Percentiles rank a stretch among this genome's conserved stretches.
phyloP scores from a whole-genome alignment of 2,888 invertebrate species.

The Hypomecis punctinalis region DNA sequence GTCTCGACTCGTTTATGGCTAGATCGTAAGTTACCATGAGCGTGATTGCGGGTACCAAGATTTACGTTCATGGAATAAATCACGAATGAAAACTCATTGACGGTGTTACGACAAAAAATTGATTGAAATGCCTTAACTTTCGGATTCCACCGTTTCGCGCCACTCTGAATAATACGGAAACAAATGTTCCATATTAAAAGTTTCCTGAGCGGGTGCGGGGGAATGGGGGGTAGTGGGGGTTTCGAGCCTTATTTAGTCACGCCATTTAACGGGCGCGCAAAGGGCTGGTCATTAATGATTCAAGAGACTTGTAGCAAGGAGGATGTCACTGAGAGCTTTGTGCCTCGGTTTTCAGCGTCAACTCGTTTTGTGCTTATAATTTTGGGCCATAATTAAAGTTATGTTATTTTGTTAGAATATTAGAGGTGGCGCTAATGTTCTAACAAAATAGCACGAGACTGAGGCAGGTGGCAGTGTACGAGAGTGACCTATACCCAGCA shows the following conservation, averaged over 20 bases:
- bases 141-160: constrained; percentile 33
- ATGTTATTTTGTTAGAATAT: constrained; percentile 6
- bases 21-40: too few relatives aligned
- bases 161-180: constrained; percentile 64
- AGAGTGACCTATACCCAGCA: too few relatives aligned
- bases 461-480: too few relatives aligned
- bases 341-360: constrained; percentile 29
- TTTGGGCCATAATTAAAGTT: constrained; percentile 36
- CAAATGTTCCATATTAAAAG: constrained; percentile 72
- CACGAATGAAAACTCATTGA: too few relatives aligned
- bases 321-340: constrained; percentile 57
- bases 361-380: constrained; percentile 31
- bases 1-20: too few relatives aligned
- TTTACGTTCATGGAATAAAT: too few relatives aligned
- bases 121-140: constrained; percentile 16
- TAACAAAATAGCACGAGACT: too few relatives aligned
- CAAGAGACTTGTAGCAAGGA: constrained; percentile 48
- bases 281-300: constrained; percentile 79
- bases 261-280: constrained; percentile 79
- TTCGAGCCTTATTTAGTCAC: constrained; percentile 78
- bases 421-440: not conserved
- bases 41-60: too few relatives aligned
- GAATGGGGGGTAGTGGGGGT: constrained; percentile 43
- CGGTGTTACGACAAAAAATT: too few relatives aligned
- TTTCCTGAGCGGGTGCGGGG: constrained; percentile 55